Evolutionary conservation across 2,113 vertebrate genomes (phyloP), one percentile per base, ranked within the genome.

Genomic region (Triplophysa siluroides): DNA sequence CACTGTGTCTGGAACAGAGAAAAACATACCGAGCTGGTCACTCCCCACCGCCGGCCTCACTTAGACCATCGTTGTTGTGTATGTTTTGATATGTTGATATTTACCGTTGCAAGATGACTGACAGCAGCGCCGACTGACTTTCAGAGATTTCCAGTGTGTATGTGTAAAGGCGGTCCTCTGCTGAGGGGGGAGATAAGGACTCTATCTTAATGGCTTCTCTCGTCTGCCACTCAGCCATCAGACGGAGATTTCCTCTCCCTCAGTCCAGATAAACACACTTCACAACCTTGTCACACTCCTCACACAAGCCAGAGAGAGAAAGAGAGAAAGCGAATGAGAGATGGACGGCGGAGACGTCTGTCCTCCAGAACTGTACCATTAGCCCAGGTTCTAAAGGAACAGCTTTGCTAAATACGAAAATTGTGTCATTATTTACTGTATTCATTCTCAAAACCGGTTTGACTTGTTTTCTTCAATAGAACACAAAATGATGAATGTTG

Each of bases 151-250:
- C 62, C 62, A 29, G 23, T 66, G 38, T 41, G 78, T 29, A 63
- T 85, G 85, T 85, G 82, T 84, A 88, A 81, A 79, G 79, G 82
- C 83, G 76, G 38, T 47, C 26, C 18, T 75, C 64, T 67, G 54
- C 90, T 92, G 91, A 88, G 85, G 87, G 86, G 41, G 41, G 85
- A 91, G 91, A 92, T 91, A 92, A 89, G 68, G 26, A 73, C 84
- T 90, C 86, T 89, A 92, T 92, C 92, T 92, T 93, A 93, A 91
- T 91, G 87, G 88, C 80, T 89, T 89, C 86, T 85, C 86, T 87
- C 66, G 88, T 88, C 90, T 90, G 88, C 89, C 91, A 91, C 88
- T 92, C 90, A 89, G 87, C 83, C 90, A 89, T 91, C 91, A 90
- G 86, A 83, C 67, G 70, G 74, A 77, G 75, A 90, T 82, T 73